A percentile compares a stretch with the other conserved stretches of the same genome.
These are phyloP conservation scores for Diloba caeruleocephala DNA, from an alignment of 2,888 invertebrate genomes.

Conservation along the genomic window DNA sequence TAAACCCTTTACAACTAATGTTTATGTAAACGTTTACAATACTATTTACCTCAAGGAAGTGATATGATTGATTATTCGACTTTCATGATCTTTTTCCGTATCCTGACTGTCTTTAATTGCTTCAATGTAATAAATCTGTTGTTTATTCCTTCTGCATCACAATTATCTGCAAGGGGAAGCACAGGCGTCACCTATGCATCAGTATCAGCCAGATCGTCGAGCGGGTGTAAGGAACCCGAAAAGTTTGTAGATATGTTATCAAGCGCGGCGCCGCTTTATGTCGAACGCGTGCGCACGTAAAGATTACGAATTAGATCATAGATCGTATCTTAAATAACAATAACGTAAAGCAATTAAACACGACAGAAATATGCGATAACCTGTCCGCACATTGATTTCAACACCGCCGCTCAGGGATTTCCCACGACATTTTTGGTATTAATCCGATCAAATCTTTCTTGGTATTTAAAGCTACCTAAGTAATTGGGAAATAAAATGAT, in stretches of 20 bases:
- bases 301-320: slow-evolving; percentile 41
- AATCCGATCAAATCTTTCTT: slow-evolving; percentile 1
- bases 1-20: neutral
- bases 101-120: slow-evolving; percentile 29
- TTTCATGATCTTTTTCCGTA: slow-evolving; percentile 31
- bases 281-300: slow-evolving; percentile 43
- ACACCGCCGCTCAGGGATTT: slow-evolving; percentile 18
- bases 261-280: slow-evolving; percentile 25
- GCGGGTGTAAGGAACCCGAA: slow-evolving; percentile 16
- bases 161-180: slow-evolving; percentile 20
- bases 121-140: slow-evolving; percentile 4
- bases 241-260: slow-evolving; percentile 37
- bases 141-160: slow-evolving; percentile 5
- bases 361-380: slow-evolving; percentile 25
- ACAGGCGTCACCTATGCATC: slow-evolving; percentile 8
- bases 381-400: slow-evolving; percentile 10
- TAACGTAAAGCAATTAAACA: slow-evolving; percentile 25
- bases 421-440: slow-evolving; percentile 12
- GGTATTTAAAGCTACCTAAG: slow-evolving; percentile 9
- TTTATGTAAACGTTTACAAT: slow-evolving; percentile 1
- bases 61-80: slow-evolving; percentile 13
- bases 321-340: slow-evolving; percentile 35
- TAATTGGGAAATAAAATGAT: slow-evolving; percentile 1
- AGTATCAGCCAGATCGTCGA: neutral
- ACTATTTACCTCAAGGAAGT: slow-evolving; percentile 23